These are phyloP conservation scores for Adelphocoris suturalis DNA, from an alignment of 2,888 invertebrate genomes.

Conservation along the genomic window DNA sequence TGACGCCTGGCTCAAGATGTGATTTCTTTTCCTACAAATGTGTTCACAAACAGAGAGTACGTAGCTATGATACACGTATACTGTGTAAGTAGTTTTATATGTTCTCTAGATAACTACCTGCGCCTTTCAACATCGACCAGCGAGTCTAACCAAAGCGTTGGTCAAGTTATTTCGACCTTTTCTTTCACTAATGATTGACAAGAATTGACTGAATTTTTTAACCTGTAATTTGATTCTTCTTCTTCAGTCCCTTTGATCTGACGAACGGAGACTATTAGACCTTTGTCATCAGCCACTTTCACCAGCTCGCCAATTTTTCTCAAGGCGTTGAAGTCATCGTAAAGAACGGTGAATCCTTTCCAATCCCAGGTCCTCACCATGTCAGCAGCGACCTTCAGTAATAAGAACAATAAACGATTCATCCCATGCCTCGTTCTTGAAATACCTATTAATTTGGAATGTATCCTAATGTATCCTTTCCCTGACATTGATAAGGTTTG, in stretches of 20 bases:
- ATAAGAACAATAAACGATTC: background rate
- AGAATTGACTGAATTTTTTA: background rate
- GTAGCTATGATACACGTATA: too few species aligned
- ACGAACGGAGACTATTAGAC: slow-evolving; percentile 79
- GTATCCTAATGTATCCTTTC: too few species aligned
- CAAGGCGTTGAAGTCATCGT: slow-evolving; percentile 82
- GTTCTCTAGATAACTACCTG: too few species aligned
- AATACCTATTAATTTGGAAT: slow-evolving; percentile 1
- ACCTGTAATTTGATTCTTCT: slow-evolving; percentile 80
- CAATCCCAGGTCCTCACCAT: slow-evolving; percentile 80
- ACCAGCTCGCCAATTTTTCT: slow-evolving; percentile 81
- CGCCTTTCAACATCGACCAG: too few species aligned
- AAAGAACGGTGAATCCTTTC: slow-evolving; percentile 82
- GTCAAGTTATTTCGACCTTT: too few species aligned
- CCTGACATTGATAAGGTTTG: too few species aligned
- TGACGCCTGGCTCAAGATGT: too few species aligned
- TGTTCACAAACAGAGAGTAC: too few species aligned
- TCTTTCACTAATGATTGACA: too few species aligned
- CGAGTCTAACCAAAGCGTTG: too few species aligned
- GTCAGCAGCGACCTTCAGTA: slow-evolving; percentile 75
- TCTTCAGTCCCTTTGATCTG: slow-evolving; percentile 78
- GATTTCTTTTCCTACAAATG: too few species aligned
- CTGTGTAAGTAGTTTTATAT: too few species aligned
- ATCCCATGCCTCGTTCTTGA: background rate
- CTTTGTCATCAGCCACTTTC: slow-evolving; percentile 79